Conservation (phyloP, 2,797 vertebrate genomes). For the Phrynocephalus vlangalii region DNA sequence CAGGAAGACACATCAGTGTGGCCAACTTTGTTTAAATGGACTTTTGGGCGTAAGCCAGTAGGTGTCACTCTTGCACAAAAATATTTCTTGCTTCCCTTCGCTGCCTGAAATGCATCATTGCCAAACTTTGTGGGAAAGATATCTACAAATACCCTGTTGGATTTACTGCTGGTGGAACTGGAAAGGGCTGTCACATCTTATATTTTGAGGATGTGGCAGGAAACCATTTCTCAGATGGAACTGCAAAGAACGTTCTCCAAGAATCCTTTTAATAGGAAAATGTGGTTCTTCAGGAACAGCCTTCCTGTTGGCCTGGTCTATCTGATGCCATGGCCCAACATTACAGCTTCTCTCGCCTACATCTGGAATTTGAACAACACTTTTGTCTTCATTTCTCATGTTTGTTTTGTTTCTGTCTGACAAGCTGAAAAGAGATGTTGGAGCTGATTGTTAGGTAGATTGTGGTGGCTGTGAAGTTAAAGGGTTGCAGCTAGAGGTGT, state of each 20-base stretch:
- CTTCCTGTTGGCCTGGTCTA: no score
- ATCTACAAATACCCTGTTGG: background rate
- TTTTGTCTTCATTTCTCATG: no score
- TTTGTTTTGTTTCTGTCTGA: no score
- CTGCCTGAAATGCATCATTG: background rate
- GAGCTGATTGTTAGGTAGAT: no score
- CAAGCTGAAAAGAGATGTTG: no score
- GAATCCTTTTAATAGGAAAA: background rate
- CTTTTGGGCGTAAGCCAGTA: background rate
- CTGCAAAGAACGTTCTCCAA: background rate
- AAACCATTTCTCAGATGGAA: no score
- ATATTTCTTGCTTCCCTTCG: background rate
- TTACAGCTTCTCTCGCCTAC: no score
- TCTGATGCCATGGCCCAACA: no score
- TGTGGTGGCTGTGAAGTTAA: no score
- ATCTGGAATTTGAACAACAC: no score
- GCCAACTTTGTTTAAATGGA: background rate
- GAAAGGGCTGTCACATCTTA: background rate
- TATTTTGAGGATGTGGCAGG: background rate
- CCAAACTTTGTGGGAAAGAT: background rate
- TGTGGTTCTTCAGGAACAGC: background rate
- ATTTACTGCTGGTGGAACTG: background rate
- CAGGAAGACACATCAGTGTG: background rate
- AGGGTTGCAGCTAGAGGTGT: no score
- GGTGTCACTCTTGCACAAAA: background rate